Base-by-base conservation (phyloP, 1,140 invertebrate genomes). In the Eriocheir sinensis region DNA sequence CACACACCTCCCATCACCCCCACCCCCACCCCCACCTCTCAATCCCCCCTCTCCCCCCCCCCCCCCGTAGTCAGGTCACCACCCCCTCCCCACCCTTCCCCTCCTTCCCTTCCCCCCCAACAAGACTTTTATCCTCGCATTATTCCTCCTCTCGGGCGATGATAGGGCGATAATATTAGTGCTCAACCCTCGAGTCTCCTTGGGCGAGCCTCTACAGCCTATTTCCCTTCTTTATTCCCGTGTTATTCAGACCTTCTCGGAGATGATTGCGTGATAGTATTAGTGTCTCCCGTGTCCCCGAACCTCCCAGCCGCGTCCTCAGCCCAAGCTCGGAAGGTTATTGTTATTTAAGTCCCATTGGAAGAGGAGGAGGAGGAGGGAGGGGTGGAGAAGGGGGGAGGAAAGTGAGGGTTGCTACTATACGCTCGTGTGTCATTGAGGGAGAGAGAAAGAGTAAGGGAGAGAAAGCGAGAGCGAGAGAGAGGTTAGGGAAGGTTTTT, bases 181-280 rank as follows among this genome's bases (percentile, higher is more conserved):
- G 60, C n/a, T 17, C 48, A 53, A 72, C n/a, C 60, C 60, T 72
- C 60, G 60, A 21, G n/a, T 72, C 60, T 72, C 27, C n/a, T 72
- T 72, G 21, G 60, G 27, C n/a, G 21, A 21, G 60, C 60, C n/a
- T 27, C 27, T 72, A 72, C 6, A n/a, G 60, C n/a, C 12, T 72
- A 72, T 72, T 72, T n/a, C 27, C n/a, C 21, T 72, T n/a, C 60
- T 72, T 72, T 72, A 72, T 90, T 90, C 53, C 60, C 30, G 72
- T 90, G 60, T 90, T 90, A 90, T 90, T 72, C 48, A 32, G 32
- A 12, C 0, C 8, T 89, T 89, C 8, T 17, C 21, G n/a, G 41
- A 72, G 32, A 53, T 60, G 30, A 90, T 60, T n/a, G 38, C 30
- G 48, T 53, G 89, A 90, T 90, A 90, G 53, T 90, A 72, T 90